Conservation (phyloP, 2,113 vertebrate genomes). For the Charina bottae region DNA sequence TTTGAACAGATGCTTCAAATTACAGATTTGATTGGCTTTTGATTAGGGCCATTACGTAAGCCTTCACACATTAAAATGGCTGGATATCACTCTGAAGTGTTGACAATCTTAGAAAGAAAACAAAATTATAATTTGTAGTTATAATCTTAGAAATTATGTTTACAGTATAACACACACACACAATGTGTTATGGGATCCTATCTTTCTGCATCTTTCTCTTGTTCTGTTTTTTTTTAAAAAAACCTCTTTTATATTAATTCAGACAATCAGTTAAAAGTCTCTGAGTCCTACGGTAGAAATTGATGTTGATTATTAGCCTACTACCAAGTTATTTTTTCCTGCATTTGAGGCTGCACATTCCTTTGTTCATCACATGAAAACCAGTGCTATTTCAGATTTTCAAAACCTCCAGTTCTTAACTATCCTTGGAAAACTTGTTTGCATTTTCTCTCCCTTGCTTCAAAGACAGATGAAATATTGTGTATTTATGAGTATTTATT, state of each 20-base stretch:
- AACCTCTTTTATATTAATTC: background rate
- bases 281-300: background rate
- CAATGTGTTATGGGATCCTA: background rate
- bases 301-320: background rate
- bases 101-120: slow-evolving; percentile 48
- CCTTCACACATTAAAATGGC: slow-evolving; percentile 27
- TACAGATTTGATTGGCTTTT: slow-evolving; percentile 48
- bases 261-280: background rate
- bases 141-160: slow-evolving; percentile 36
- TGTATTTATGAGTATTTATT: background rate
- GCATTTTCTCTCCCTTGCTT: background rate
- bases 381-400: background rate
- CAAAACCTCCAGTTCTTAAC: background rate
- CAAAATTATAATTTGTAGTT: slow-evolving; percentile 28
- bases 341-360: background rate
- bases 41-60: slow-evolving; percentile 49
- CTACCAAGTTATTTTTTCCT: background rate
- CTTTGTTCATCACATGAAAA: background rate
- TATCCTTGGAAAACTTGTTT: background rate
- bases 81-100: slow-evolving; percentile 58
- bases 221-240: background rate
- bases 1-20: slow-evolving; percentile 38
- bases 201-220: background rate
- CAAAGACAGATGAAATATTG: background rate
- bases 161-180: background rate